Conservation (phyloP, 2,888 invertebrate genomes). For the Pediacus dermestoides region DNA sequence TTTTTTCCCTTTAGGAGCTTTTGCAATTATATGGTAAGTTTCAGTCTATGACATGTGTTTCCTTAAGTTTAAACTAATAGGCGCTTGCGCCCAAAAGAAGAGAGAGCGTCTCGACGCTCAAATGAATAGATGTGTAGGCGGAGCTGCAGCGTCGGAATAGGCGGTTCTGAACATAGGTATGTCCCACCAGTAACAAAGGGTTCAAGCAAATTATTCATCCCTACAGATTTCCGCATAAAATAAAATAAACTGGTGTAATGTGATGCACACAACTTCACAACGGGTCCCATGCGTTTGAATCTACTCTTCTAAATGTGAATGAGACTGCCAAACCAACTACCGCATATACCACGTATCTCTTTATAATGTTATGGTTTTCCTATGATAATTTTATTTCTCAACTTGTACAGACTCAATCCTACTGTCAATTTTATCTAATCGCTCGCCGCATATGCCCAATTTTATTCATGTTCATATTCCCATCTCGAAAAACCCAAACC, state of each 20-base stretch:
- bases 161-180: conserved; percentile 46
- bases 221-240: conserved; percentile 46
- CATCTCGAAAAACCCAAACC: too few relatives aligned
- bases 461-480: too few relatives aligned
- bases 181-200: conserved; percentile 49
- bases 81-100: conserved; percentile 39
- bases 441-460: conserved; percentile 24
- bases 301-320: conserved; percentile 23
- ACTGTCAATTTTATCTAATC: conserved; percentile 30
- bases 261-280: conserved; percentile 35
- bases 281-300: conserved; percentile 39
- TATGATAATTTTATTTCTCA: conserved; percentile 39
- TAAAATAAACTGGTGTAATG: conserved; percentile 40
- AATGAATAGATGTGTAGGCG: conserved; percentile 48
- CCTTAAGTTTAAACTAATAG: too few relatives aligned
- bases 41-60: too few relatives aligned
- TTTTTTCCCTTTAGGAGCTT: too few relatives aligned
- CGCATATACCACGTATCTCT: conserved; percentile 20
- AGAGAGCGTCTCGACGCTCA: conserved; percentile 41
- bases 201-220: conserved; percentile 50
- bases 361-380: conserved; percentile 32
- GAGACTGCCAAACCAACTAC: too few relatives aligned
- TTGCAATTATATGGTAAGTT: too few relatives aligned
- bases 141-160: conserved; percentile 42
- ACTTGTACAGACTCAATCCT: conserved; percentile 5